Evolutionary conservation across 2,113 vertebrate genomes (phyloP), one percentile per base, ranked within the genome.

Genomic region (Megaleporinus macrocephalus): DNA sequence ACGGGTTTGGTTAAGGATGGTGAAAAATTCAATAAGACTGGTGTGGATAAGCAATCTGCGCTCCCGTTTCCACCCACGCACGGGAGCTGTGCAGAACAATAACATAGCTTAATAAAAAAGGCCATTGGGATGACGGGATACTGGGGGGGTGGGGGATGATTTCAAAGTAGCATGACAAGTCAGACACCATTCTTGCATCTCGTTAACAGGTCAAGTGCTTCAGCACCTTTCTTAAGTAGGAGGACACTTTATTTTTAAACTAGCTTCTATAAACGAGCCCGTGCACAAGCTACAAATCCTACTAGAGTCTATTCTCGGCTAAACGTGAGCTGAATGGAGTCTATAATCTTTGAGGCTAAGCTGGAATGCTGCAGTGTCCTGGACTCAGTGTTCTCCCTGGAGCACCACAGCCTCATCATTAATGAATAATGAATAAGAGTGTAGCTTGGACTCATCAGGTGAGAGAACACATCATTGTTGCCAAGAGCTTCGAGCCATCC

Each of bases 1-100:
- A 33, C 24, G 24, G 36, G 29, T 79, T 65, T 55, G 68, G 55
- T 73, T 63, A 73, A 80, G 66, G 75, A 33, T 47, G 57, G 15
- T 79, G 69, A 85, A 78, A 65, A 57, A 11, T 76, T 53, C 0
- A 13, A 30, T 85, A 81, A 85, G 80, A 82, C 75, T 62, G 29
- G 0, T 33, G 57, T 47, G 65, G 62, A 68, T 41, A 62, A 74
- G 41, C 36, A 61, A 12, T 74, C 62, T 68, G 47, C 76, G 22
- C 24, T 78, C 53, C n/a, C 33, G 51, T 5, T 70, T 70, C n/a
- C 44, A n/a, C n/a, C 33, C 13, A 1, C 6, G 13, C 24, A 22
- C 44, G 33, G 33, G 66, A 44, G 30, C 24, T 33, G 33, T 70
- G 10, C 36, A 70, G 66, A 44, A 26, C 3, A 59, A 41, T 11